A percentile compares a stretch with the other conserved stretches of the same genome.
Conservation (phyloP, 2,888 invertebrate genomes). For the Temnothorax unifasciatus region DNA sequence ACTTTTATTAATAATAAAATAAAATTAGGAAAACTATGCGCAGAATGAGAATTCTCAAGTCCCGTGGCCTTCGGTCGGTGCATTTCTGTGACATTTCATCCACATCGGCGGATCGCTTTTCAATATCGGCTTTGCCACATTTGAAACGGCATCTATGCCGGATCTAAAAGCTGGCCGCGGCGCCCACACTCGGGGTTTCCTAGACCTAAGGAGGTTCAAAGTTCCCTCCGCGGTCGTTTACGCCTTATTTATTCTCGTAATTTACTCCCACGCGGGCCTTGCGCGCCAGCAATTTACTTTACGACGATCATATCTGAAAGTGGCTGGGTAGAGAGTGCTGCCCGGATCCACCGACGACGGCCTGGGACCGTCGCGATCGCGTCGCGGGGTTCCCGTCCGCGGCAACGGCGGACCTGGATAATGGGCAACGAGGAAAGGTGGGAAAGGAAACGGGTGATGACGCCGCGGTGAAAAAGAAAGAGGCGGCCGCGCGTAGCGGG, state of each 20-base stretch:
- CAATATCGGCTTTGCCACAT: constrained; percentile 67
- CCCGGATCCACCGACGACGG: constrained; percentile 61
- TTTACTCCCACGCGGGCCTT: constrained; percentile 81
- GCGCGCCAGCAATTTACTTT: constrained; percentile 80
- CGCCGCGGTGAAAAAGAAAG: constrained; percentile 29
- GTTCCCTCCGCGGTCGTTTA: constrained; percentile 79
- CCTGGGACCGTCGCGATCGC: constrained; percentile 31
- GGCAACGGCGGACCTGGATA: constrained; percentile 30
- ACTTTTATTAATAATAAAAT: neutral
- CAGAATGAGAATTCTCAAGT: neutral
- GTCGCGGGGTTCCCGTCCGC: constrained; percentile 40
- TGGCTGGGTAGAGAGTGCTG: constrained; percentile 73
- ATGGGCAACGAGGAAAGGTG: constrained; percentile 35
- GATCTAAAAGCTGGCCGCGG: constrained; percentile 70
- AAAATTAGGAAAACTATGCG: neutral
- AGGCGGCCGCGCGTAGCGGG: neutral
- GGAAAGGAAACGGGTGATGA: constrained; percentile 42
- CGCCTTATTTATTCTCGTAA: constrained; percentile 83
- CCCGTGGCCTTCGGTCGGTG: neutral
- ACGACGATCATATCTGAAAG: constrained; percentile 82
- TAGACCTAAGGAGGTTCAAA: constrained; percentile 80
- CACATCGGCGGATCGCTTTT: constrained; percentile 52
- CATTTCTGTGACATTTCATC: constrained; percentile 48
- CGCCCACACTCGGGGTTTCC: constrained; percentile 79
- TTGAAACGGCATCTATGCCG: constrained; percentile 65